Conservation (phyloP, 2,888 invertebrate species). For the Capitulum mitella region DNA sequence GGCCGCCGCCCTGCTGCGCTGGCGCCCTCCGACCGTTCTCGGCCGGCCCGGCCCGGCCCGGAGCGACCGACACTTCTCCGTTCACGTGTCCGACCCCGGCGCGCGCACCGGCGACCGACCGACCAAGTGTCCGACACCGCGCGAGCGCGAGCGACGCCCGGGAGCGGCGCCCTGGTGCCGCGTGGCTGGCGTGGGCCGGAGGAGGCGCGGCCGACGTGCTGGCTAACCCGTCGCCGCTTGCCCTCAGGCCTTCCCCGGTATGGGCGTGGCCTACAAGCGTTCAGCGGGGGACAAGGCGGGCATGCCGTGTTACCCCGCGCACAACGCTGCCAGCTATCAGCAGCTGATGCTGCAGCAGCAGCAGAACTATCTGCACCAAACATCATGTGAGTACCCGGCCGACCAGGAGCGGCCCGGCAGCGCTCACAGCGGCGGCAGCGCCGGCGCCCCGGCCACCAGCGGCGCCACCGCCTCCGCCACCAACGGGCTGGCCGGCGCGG, state of each 20-base stretch:
- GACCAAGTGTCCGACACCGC: no score
- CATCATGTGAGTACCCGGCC: slow-evolving; percentile 8
- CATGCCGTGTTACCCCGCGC: slow-evolving; percentile 88
- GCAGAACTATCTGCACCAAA: slow-evolving; percentile 8
- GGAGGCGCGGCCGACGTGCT: not conserved
- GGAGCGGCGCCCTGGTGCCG: not conserved
- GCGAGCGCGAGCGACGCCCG: no score
- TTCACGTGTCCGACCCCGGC: no score
- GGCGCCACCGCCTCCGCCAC: slow-evolving; percentile 35
- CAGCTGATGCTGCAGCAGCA: slow-evolving; percentile 76
- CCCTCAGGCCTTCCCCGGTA: slow-evolving; percentile 81
- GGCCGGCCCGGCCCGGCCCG: no score
- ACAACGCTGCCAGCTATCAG: slow-evolving; percentile 63
- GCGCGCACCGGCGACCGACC: no score
- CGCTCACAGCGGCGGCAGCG: slow-evolving; percentile 88
- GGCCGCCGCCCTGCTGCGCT: no score
- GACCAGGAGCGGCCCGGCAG: slow-evolving; percentile 38
- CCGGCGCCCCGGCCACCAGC: slow-evolving; percentile 86
- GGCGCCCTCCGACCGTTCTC: no score
- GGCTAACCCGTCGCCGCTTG: not conserved
- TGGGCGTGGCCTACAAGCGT: slow-evolving; percentile 92
- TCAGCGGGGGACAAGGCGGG: slow-evolving; percentile 88
- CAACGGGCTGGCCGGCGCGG: slow-evolving; percentile 43
- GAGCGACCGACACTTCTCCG: no score
- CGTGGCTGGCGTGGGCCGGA: not conserved